Percentiles rank a stretch among this genome's conserved stretches.
Conservation (phyloP, 1,140 invertebrate genomes). For the Drosophila equinoxialis region DNA sequence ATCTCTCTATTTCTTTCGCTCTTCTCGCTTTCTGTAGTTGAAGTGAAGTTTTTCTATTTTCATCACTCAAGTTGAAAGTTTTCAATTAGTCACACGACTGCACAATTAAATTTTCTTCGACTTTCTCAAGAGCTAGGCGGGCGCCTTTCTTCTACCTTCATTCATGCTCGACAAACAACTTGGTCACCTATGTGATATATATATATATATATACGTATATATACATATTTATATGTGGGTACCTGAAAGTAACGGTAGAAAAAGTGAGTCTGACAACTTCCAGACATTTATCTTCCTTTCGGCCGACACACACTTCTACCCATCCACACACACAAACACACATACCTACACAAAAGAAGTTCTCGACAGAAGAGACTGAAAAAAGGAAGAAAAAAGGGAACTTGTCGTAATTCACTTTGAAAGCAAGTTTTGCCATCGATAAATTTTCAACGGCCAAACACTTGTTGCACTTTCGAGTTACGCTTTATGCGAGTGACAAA, state of each 20-base stretch:
- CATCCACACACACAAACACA: conserved; percentile 15
- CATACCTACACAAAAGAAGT: conserved; percentile 21
- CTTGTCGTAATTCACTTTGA: conserved; percentile 77
- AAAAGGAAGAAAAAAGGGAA: conserved; percentile 36
- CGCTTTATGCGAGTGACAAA: not conserved
- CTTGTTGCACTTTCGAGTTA: conserved; percentile 64
- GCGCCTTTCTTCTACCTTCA: not conserved
- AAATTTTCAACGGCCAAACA: conserved; percentile 68
- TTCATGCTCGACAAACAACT: conserved; percentile 4
- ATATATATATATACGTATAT: conserved; percentile 13
- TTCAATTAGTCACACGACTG: conserved; percentile 77
- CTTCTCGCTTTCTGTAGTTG: conserved; percentile 15
- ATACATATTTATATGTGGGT: conserved; percentile 24
- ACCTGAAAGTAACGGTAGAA: conserved; percentile 1
- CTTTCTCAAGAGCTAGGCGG: not conserved
- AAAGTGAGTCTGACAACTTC: conserved; percentile 30
- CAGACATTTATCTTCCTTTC: conserved; percentile 69
- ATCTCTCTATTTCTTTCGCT: conserved; percentile 26
- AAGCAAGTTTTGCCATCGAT: conserved; percentile 68
- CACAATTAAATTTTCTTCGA: conserved; percentile 69
- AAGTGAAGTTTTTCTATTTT: conserved; percentile 55
- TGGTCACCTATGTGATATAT: not conserved
- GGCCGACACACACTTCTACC: conserved; percentile 18
- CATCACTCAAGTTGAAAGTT: conserved; percentile 63
- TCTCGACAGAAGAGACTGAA: conserved; percentile 16